Base-by-base conservation (phyloP, 1,140 invertebrate genomes). In the Drosophila kohkoa region DNA sequence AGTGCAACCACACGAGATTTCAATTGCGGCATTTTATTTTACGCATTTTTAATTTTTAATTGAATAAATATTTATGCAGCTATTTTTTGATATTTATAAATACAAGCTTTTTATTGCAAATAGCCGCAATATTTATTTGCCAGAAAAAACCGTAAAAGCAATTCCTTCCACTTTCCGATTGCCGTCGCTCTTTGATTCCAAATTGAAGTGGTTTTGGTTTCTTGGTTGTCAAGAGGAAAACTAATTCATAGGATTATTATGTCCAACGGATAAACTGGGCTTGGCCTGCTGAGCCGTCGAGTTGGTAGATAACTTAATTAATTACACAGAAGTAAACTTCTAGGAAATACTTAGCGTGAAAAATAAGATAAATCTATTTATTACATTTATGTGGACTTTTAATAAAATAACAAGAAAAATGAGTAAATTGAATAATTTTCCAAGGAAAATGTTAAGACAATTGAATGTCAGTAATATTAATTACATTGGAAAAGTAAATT, bases 1-100 rank as follows among this genome's bases (percentile, higher is more conserved):
- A 7, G 13, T 38, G 30, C 13, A 72, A 52, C 46, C 48, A 67
- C 63, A 72, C 32, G 57, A 60, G 55, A 55, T 15, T 64, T 35
- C 41, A 41, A 43, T 58, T 43, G 8, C 48, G 38, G 38, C 15
- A 59, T 52, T 68, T n/a, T 3, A 38, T 35, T 51, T 52, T 13
- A 20, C 15, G 15, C 11, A 67, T 35, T 10, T 35, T 7, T 8
- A 35, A 8, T 41, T 13, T 60, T 45, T 15, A 10, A 38, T 38
- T 38, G 35, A 38, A 38, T 38, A 38, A 38, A 38, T 60, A n/a
- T 60, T 46, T 35, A 10, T 55, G 41, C 41, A 43, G 11, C 4
- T 41, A 57, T 20, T 57, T 25, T 3, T 49, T 20, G 15, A 49
- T 25, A 49, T 16, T 10, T 25, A 20, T 49, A 20, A 28, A 51